Conservation (phyloP, 1,140 invertebrate genomes). For the Tenebrio molitor region DNA sequence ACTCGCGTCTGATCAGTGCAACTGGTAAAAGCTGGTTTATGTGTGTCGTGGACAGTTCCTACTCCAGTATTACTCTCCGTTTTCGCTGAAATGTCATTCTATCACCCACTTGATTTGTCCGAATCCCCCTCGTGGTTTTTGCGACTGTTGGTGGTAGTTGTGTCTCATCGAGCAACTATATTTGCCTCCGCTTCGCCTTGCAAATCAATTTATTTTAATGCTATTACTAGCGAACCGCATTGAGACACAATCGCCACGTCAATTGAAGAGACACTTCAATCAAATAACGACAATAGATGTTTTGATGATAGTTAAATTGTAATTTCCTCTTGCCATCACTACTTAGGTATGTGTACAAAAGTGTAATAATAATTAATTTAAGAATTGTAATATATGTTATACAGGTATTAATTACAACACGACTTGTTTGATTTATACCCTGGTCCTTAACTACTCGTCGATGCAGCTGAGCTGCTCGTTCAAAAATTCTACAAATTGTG, state of each 20-base stretch:
- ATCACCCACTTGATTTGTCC: no score
- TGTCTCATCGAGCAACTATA: constrained; percentile 7
- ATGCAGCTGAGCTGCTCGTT: constrained; percentile 52
- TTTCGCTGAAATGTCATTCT: no score
- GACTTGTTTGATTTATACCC: no score
- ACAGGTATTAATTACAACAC: no score
- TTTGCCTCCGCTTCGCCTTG: neutral
- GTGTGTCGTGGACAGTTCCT: no score
- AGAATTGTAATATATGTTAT: constrained; percentile 24
- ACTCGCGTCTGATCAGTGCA: no score
- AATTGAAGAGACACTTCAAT: no score
- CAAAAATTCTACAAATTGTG: constrained; percentile 57
- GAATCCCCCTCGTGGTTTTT: no score
- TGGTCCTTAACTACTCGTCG: constrained; percentile 3
- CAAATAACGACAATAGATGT: constrained; percentile 29
- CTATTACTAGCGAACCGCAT: neutral
- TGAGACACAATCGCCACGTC: neutral
- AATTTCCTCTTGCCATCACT: neutral
- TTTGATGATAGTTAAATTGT: neutral
- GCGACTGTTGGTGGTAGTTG: neutral
- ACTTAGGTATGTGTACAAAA: neutral
- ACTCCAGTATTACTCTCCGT: no score
- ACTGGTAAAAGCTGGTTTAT: no score
- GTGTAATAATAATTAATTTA: neutral
- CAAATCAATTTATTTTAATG: neutral